A percentile compares a stretch with the other conserved stretches of the same genome.
Evolutionary conservation across 2,888 invertebrate genomes (phyloP).

Genomic region (Hemicrepidius hirtus): DNA sequence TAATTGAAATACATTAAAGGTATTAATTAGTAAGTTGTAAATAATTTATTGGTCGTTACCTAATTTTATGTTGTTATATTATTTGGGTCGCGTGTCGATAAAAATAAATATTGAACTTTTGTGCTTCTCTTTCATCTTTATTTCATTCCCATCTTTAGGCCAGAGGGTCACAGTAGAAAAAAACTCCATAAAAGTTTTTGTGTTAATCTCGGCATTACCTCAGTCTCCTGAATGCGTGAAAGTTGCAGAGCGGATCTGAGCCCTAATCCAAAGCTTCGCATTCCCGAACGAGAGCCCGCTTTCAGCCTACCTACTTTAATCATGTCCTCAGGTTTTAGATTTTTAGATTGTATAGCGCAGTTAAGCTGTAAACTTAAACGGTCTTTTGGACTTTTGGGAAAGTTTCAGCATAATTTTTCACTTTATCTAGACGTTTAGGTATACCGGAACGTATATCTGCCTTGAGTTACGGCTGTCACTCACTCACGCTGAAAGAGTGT

Average conservation of each 20-base stretch:
- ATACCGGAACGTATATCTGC: slow-evolving; percentile 30
- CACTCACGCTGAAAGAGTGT: slow-evolving; percentile 29
- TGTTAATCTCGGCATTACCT: slow-evolving; percentile 53
- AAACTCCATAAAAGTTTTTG: slow-evolving; percentile 53
- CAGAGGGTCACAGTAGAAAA: slow-evolving; percentile 48
- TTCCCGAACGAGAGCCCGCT: slow-evolving; percentile 44
- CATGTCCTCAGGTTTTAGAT: slow-evolving; percentile 52
- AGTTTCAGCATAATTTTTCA: slow-evolving; percentile 48
- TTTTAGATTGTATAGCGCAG: slow-evolving; percentile 51
- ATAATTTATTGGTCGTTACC: too few species aligned
- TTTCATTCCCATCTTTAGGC: slow-evolving; percentile 47
- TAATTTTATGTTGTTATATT: not conserved
- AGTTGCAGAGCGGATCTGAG: slow-evolving; percentile 51
- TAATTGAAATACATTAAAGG: too few species aligned
- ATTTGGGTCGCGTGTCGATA: not conserved
- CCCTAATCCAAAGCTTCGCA: slow-evolving; percentile 51
- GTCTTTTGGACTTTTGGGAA: slow-evolving; percentile 43
- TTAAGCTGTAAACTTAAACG: slow-evolving; percentile 52
- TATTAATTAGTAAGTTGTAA: too few species aligned
- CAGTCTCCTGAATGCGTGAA: slow-evolving; percentile 51
- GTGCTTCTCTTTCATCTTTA: slow-evolving; percentile 40
- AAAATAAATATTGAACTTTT: slow-evolving; percentile 38
- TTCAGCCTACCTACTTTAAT: slow-evolving; percentile 52
- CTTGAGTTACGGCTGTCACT: slow-evolving; percentile 34
- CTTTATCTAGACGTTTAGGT: slow-evolving; percentile 43